Evolutionary conservation across 2,888 invertebrate species (phyloP).

Genomic region (Frankliniella intonsa): DNA sequence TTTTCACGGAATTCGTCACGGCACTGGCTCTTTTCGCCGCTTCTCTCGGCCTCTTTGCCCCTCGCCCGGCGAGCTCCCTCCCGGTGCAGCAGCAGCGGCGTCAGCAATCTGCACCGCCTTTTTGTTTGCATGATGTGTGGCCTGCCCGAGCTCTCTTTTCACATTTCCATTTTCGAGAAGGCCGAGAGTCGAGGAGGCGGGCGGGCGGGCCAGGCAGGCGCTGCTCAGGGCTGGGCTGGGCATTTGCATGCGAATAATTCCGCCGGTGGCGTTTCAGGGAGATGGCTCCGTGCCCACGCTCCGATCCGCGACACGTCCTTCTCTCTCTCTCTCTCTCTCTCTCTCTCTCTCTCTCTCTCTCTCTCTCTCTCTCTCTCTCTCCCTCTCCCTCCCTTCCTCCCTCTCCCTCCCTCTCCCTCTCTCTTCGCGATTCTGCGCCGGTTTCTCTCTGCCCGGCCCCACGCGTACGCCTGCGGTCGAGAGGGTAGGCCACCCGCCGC

Average conservation of each 20-base stretch:
- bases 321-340: background rate
- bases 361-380: background rate
- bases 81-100: background rate
- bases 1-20: conserved; percentile 22
- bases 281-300: background rate
- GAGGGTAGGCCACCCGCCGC: background rate
- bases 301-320: background rate
- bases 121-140: conserved; percentile 14
- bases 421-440: background rate
- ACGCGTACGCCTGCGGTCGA: background rate
- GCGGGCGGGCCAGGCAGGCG: too few relatives aligned
- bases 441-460: background rate
- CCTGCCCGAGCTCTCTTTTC: background rate
- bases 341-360: background rate
- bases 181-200: background rate
- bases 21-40: background rate
- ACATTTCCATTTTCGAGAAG: conserved; percentile 24
- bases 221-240: background rate
- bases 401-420: background rate
- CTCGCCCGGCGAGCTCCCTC: background rate
- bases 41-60: background rate
- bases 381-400: background rate
- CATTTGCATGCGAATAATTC: conserved; percentile 22
- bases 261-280: conserved; percentile 13
- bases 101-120: background rate